Conservation (phyloP, 2,888 invertebrate species). For the Nomada ferruginata region DNA sequence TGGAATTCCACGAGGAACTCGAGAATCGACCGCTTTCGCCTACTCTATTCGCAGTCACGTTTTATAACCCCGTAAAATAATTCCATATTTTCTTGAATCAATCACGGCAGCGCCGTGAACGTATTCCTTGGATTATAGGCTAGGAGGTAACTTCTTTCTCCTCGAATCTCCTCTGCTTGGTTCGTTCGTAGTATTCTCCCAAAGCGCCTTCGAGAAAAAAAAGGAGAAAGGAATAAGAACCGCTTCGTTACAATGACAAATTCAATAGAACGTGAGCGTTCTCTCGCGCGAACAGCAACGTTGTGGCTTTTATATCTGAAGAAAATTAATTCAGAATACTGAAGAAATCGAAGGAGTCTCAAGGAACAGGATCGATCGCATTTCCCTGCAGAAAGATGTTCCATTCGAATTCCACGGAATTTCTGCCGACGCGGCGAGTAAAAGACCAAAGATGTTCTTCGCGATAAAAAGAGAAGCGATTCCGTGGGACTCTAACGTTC, state of each 20-base stretch:
- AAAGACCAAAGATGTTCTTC: neutral
- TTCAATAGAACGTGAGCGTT: neutral
- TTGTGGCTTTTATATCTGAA: neutral
- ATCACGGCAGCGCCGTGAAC: neutral
- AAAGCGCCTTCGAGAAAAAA: too few relatives aligned
- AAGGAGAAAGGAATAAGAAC: neutral
- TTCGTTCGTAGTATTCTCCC: too few relatives aligned
- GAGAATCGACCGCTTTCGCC: neutral
- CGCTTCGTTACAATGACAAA: neutral
- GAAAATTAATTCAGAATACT: neutral
- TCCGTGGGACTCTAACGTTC: neutral
- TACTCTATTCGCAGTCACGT: neutral
- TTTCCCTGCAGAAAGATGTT: neutral
- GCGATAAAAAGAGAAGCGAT: neutral
- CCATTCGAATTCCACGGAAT: constrained; percentile 26
- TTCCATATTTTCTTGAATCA: constrained; percentile 4
- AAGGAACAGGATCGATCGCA: neutral
- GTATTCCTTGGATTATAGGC: neutral
- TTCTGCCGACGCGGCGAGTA: neutral
- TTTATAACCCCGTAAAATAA: constrained; percentile 2
- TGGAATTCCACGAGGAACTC: constrained; percentile 8
- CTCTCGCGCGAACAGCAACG: neutral
- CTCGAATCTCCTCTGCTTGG: neutral
- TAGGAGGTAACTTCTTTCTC: neutral
- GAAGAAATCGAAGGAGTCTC: neutral